Evolutionary conservation across 2,888 invertebrate genomes (phyloP).

Genomic region (Kuschelorhynchus macadamiae): DNA sequence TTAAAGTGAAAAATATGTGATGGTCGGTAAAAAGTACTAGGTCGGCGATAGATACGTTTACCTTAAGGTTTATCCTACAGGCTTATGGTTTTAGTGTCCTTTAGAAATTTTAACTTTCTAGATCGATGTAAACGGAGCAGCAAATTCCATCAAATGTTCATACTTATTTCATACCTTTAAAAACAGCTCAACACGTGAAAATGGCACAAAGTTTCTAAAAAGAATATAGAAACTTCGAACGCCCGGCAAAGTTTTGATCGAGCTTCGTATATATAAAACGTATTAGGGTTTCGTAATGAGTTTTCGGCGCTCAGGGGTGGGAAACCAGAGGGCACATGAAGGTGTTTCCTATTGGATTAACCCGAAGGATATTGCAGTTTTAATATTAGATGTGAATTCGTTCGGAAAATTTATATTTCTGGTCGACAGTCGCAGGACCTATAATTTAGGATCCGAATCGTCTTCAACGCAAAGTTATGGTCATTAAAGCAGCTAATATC

Average conservation of each 20-base stretch:
- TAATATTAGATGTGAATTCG: slow-evolving; percentile 44
- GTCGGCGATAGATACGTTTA: too few species aligned
- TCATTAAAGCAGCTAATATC: too few species aligned
- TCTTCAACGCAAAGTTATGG: too few species aligned
- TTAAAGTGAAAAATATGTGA: too few species aligned
- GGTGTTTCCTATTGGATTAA: slow-evolving; percentile 48
- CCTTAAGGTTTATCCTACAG: too few species aligned
- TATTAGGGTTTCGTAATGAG: slow-evolving; percentile 43
- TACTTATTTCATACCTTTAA: slow-evolving; percentile 8
- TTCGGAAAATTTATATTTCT: slow-evolving; percentile 32
- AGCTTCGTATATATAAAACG: slow-evolving; percentile 41
- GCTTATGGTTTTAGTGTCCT: too few species aligned
- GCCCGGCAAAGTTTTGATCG: slow-evolving; percentile 35
- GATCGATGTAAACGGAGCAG: background rate
- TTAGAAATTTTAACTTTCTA: too few species aligned
- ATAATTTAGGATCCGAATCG: slow-evolving; percentile 6
- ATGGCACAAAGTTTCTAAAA: slow-evolving; percentile 12
- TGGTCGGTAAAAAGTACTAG: too few species aligned
- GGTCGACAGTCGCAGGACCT: slow-evolving; percentile 7
- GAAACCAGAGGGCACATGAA: slow-evolving; percentile 35
- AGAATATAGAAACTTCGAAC: slow-evolving; percentile 20
- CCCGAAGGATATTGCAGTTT: slow-evolving; percentile 43
- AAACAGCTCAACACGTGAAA: background rate
- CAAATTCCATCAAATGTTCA: background rate
- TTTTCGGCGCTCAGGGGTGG: slow-evolving; percentile 32